Base-by-base conservation (phyloP, 1,140 invertebrate genomes). In the Atta cephalotes region DNA sequence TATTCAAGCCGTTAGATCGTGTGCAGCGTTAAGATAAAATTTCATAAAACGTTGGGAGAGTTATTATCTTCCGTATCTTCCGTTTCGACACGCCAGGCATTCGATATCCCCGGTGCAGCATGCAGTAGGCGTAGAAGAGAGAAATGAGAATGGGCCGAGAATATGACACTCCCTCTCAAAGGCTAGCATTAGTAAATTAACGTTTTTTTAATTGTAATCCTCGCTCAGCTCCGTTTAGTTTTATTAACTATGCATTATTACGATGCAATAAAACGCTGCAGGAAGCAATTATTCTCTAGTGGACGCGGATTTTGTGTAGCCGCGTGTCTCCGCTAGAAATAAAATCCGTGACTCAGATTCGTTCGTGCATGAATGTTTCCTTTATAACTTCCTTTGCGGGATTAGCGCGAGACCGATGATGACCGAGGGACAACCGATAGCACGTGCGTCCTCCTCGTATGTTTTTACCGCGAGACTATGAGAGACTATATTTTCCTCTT, bases 151-250 rank as follows among this genome's bases (percentile, higher is more conserved):
- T 49, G 45, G 10, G 68, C n/a, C n/a, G 53, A 35, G 45, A 10
- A 58, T 60, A 65, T 58, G 35, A 77, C 63, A 71, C 70, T 53
- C 49, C 58, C 66, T 49, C 66, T 16, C 76, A 10, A 49, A 39
- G 35, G n/a, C 45, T 49, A 89, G 78, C 72, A 60, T 60, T 62
- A 21, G 77, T 85, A 85, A 90, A 93, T 92, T 91, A 92, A 88
- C 82, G 71, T 88, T 66, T 77, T 81, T 88, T 84, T 88, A 78
- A 89, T 90, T 92, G 87, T 89, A 10, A 45, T 89, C 78, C 72
- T 60, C 76, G 85, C 89, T 91, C 70, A 81, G 84, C 82, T 88
- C 76, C 84, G 66, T 76, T 89, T 88, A 76, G 63, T 84, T 39
- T 79, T 62, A 60, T 66, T 79, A 82, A 84, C 78, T 53, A 77